A percentile compares a stretch with the other conserved stretches of the same genome.
Evolutionary conservation across 53 echinoderm and acorn worm species (phyloP).

Genomic region (Antedon mediterranea): DNA sequence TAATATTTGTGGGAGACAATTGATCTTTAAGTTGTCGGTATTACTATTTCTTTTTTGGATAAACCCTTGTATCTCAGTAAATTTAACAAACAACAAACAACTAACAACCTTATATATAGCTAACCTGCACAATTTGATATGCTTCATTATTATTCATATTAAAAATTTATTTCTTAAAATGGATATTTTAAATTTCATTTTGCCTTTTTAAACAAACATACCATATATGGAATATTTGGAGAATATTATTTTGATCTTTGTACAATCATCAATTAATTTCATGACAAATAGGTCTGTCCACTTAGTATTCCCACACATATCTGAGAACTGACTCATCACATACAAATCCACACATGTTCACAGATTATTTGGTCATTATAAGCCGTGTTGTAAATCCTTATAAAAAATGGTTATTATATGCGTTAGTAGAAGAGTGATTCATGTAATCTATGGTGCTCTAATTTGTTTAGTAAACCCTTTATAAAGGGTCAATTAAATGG

Average conservation of each 20-base stretch:
- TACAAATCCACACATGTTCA: not conserved
- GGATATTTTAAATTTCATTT: not conserved
- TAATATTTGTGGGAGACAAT: too few relatives aligned
- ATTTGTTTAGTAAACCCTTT: too few relatives aligned
- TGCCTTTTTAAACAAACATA: not conserved
- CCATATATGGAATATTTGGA: not conserved
- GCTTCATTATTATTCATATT: not conserved
- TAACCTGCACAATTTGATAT: not conserved
- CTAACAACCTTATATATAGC: too few relatives aligned
- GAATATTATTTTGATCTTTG: not conserved
- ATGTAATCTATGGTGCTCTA: too few relatives aligned
- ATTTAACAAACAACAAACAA: too few relatives aligned
- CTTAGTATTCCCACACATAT: not conserved
- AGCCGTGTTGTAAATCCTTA: too few relatives aligned
- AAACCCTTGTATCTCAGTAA: too few relatives aligned
- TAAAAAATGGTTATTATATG: too few relatives aligned
- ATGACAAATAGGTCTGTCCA: not conserved
- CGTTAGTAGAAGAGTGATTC: too few relatives aligned
- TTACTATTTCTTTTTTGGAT: too few relatives aligned
- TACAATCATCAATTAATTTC: not conserved
- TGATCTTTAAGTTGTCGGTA: too few relatives aligned
- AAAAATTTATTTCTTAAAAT: not conserved
- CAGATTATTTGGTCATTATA: not conserved
- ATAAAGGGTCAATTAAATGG: too few relatives aligned
- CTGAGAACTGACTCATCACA: not conserved